These are phyloP conservation scores for Microvelia longipes DNA, from an alignment of 1,140 invertebrate species.

Conservation along the genomic window DNA sequence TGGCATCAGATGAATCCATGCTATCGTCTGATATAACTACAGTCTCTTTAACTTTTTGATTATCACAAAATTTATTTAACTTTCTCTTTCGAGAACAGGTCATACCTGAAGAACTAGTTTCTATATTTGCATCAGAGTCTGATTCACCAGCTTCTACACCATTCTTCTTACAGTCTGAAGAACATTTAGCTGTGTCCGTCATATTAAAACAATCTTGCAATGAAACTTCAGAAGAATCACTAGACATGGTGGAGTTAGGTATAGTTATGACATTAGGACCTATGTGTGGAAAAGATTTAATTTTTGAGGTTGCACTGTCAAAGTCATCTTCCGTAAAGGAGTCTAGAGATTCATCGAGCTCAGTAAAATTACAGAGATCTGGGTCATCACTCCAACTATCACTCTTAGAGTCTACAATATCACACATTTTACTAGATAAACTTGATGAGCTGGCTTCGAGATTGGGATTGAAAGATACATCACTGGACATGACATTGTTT, in stretches of 20 bases:
- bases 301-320: background rate
- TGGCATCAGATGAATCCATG: constrained; percentile 7
- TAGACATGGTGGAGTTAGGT: background rate
- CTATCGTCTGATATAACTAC: constrained; percentile 8
- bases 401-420: background rate
- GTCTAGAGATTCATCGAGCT: background rate
- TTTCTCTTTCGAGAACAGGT: background rate
- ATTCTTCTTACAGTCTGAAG: background rate
- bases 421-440: background rate
- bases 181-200: background rate
- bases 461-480: background rate
- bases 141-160: background rate
- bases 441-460: background rate
- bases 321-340: background rate
- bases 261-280: background rate
- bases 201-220: background rate
- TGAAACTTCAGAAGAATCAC: background rate
- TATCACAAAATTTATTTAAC: background rate
- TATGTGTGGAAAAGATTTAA: background rate
- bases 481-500: background rate
- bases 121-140: background rate
- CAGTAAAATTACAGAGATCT: background rate
- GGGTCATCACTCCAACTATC: background rate
- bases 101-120: background rate
- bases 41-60: constrained; percentile 2